These are phyloP conservation scores for Epinotia nisella DNA, from an alignment of 2,888 invertebrate genomes.

Conservation along the genomic window DNA sequence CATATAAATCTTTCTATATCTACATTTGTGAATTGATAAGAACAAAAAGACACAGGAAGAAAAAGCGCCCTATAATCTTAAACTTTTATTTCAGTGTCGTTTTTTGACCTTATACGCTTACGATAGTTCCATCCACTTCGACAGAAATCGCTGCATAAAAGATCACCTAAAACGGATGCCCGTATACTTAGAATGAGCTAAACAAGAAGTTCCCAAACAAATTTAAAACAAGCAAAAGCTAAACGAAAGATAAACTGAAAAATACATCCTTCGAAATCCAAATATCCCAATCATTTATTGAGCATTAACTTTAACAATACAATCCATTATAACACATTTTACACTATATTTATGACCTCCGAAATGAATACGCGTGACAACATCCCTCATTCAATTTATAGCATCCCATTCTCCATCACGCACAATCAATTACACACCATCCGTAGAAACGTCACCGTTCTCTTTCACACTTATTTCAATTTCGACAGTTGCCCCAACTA, in stretches of 20 bases:
- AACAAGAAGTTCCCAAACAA: too few relatives aligned
- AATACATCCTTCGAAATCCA: background rate
- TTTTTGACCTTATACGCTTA: too few relatives aligned
- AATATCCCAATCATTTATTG: slow-evolving; percentile 23
- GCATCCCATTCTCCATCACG: slow-evolving; percentile 38
- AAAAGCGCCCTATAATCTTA: too few relatives aligned
- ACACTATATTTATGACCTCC: slow-evolving; percentile 39
- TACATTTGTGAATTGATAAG: too few relatives aligned
- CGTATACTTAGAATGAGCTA: too few relatives aligned
- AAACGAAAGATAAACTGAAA: background rate
- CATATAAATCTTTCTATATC: background rate
- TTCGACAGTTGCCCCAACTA: slow-evolving; percentile 66
- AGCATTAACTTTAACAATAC: slow-evolving; percentile 32
- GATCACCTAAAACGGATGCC: too few relatives aligned
- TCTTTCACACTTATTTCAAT: slow-evolving; percentile 57
- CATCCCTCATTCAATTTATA: slow-evolving; percentile 51
- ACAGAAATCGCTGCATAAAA: too few relatives aligned
- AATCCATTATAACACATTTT: slow-evolving; percentile 34
- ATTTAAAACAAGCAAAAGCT: too few relatives aligned
- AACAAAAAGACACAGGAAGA: too few relatives aligned
- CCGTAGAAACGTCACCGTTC: slow-evolving; percentile 58
- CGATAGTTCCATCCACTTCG: too few relatives aligned
- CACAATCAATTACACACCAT: slow-evolving; percentile 76
- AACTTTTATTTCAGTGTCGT: too few relatives aligned
- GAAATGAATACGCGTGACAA: slow-evolving; percentile 62